phyloP scores from a whole-genome alignment of 2,888 invertebrate species.

The Machimus rusticus region DNA sequence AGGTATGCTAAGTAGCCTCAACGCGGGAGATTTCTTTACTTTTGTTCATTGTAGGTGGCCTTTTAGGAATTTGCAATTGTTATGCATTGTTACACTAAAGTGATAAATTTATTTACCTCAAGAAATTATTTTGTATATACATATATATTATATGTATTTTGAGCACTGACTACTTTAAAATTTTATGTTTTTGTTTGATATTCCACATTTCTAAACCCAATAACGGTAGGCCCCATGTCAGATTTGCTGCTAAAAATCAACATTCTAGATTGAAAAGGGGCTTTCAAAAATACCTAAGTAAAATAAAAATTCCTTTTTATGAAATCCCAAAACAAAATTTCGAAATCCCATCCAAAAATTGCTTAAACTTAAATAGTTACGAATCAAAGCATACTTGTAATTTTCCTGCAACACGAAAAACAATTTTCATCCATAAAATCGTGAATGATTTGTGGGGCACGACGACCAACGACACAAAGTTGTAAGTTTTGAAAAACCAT shows the following conservation, averaged over 20 bases:
- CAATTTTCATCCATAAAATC: conserved; percentile 1
- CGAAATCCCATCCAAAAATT: neutral
- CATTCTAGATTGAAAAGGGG: too few species aligned
- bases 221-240: too few species aligned
- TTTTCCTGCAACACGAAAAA: neutral
- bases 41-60: neutral
- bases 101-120: neutral
- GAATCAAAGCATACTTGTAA: neutral
- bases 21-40: neutral
- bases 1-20: neutral
- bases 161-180: too few species aligned
- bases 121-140: too few species aligned
- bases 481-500: neutral
- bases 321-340: neutral
- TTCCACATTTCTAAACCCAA: too few species aligned
- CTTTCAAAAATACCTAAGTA: neutral
- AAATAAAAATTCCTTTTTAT: neutral
- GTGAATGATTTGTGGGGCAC: conserved; percentile 22
- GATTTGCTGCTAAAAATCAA: too few species aligned
- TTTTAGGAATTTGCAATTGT: neutral
- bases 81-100: neutral
- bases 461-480: neutral
- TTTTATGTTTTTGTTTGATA: too few species aligned
- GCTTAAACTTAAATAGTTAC: neutral
- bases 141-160: too few species aligned